phyloP scores from a whole-genome alignment of 2,797 vertebrate genomes.

The Mormyrops boulengeri region DNA sequence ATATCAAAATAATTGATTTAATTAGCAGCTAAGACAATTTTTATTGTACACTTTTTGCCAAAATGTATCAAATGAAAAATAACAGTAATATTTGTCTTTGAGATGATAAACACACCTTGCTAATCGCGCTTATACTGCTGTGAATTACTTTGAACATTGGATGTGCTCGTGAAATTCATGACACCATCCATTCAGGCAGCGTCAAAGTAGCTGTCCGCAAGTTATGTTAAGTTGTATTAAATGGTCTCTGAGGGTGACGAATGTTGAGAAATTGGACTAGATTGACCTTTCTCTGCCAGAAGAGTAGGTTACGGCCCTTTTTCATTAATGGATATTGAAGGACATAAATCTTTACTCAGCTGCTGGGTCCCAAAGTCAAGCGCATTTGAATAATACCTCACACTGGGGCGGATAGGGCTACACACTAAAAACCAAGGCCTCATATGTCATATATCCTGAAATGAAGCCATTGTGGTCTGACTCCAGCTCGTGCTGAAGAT shows the following conservation, averaged over 20 bases:
- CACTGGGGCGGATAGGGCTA: background rate
- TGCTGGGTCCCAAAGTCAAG: background rate
- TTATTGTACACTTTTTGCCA: background rate
- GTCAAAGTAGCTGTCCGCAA: background rate
- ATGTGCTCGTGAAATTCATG: background rate
- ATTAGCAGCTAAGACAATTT: background rate
- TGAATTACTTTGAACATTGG: background rate
- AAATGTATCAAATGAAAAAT: slow-evolving; percentile 1
- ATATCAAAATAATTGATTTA: background rate
- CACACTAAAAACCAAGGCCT: background rate
- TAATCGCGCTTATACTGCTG: background rate
- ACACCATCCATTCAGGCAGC: background rate
- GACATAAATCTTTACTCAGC: background rate
- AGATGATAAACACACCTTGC: background rate
- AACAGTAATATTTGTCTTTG: background rate
- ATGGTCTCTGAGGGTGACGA: background rate
- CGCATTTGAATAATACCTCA: background rate
- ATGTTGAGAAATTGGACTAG: slow-evolving; percentile 9
- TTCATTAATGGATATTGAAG: background rate
- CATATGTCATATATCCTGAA: background rate
- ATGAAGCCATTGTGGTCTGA: background rate
- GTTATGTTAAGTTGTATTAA: background rate
- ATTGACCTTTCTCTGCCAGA: slow-evolving; percentile 1
- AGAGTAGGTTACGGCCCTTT: background rate
- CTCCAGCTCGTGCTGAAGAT: background rate